These are phyloP conservation scores for Metaphire vulgaris DNA, from an alignment of 1,140 invertebrate genomes.

Conservation along the genomic window DNA sequence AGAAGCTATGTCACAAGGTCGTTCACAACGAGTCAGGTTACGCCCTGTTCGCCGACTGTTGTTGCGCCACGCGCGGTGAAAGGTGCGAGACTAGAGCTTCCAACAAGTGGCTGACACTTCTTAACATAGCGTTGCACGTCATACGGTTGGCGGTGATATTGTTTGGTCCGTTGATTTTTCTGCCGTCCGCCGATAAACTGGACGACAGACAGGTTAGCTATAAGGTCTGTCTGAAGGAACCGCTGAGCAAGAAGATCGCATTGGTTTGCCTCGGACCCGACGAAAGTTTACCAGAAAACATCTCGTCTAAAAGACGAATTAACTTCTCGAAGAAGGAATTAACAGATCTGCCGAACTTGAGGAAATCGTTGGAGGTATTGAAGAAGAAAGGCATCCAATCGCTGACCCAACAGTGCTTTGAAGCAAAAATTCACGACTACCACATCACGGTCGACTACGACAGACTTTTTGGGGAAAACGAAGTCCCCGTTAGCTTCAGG, in stretches of 20 bases:
- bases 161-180: conserved; percentile 42
- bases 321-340: too few species aligned
- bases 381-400: too few species aligned
- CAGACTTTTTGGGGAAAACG: too few species aligned
- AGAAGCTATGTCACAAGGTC: conserved; percentile 42
- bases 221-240: conserved; percentile 28
- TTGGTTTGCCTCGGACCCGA: neutral
- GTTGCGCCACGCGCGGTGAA: conserved; percentile 15
- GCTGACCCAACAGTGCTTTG: too few species aligned
- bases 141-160: conserved; percentile 44
- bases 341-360: too few species aligned
- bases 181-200: conserved; percentile 36
- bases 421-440: too few species aligned
- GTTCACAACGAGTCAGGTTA: conserved; percentile 33
- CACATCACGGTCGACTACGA: too few species aligned
- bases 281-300: too few species aligned
- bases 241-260: conserved; percentile 14
- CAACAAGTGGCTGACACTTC: conserved; percentile 44
- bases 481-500: too few species aligned
- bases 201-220: conserved; percentile 20
- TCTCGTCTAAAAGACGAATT: too few species aligned
- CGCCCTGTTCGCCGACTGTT: conserved; percentile 25
- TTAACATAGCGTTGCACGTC: conserved; percentile 41
- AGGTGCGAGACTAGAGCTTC: conserved; percentile 29
- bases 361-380: too few species aligned